Conservation (phyloP, 2,113 vertebrate genomes). For the Columba janthina region DNA sequence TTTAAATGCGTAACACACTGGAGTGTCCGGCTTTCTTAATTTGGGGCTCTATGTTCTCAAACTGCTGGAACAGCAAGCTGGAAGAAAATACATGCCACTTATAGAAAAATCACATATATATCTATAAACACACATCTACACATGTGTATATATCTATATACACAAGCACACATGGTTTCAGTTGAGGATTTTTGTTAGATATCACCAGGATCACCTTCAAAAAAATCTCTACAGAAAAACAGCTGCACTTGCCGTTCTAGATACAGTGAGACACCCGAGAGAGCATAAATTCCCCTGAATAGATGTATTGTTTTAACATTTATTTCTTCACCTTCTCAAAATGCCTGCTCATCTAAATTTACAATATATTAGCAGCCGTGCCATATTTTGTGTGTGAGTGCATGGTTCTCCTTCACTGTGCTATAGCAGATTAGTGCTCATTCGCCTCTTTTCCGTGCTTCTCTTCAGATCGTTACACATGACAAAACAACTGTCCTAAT, state of each 20-base stretch:
- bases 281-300: slow-evolving; percentile 31
- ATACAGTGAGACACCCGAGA: slow-evolving; percentile 12
- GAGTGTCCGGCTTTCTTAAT: neutral
- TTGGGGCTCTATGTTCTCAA: neutral
- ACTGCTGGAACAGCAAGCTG: neutral
- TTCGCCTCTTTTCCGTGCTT: slow-evolving; percentile 67
- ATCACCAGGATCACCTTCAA: neutral
- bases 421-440: slow-evolving; percentile 62
- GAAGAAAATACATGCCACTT: neutral
- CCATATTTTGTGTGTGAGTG: neutral
- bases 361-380: neutral
- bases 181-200: neutral
- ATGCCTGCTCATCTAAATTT: slow-evolving; percentile 57
- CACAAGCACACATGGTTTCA: neutral
- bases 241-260: slow-evolving; percentile 27
- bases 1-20: neutral
- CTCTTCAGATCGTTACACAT: slow-evolving; percentile 75
- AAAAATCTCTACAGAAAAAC: neutral
- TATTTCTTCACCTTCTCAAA: slow-evolving; percentile 38
- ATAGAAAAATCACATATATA: neutral
- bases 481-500: slow-evolving; percentile 78
- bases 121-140: neutral
- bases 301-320: slow-evolving; percentile 53
- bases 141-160: no score
- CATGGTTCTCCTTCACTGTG: slow-evolving; percentile 40